Percentiles rank a stretch among this genome's conserved stretches.
phyloP scores from a whole-genome alignment of 2,888 invertebrate genomes.

The Drosophila subsilvestris region DNA sequence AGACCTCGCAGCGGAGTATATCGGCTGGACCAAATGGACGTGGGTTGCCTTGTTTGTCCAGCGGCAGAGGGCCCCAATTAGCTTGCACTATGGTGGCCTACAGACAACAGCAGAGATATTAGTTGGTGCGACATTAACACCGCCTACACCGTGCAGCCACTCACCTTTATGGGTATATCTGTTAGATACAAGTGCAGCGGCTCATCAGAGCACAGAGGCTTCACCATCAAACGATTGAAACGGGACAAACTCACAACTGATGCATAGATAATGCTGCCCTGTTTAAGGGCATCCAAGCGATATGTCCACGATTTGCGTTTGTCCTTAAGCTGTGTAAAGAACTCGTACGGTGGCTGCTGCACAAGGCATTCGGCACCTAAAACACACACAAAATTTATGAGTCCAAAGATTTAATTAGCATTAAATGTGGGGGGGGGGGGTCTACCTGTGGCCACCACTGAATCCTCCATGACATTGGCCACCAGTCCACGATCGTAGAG shows the following conservation, averaged over 20 bases:
- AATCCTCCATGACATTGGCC: conserved; percentile 78
- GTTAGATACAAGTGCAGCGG: conserved; percentile 91
- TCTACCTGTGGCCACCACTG: conserved; percentile 61
- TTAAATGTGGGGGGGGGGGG: background rate
- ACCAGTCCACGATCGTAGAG: conserved; percentile 88
- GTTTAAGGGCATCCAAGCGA: conserved; percentile 89
- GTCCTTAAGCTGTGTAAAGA: conserved; percentile 88
- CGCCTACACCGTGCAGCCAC: background rate
- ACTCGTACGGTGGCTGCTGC: conserved; percentile 92
- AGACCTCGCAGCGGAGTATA: conserved; percentile 94
- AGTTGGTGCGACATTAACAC: background rate
- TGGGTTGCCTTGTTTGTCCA: conserved; percentile 90
- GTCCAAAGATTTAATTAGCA: background rate
- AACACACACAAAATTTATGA: background rate
- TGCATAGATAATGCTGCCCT: conserved; percentile 92
- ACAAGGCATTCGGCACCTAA: conserved; percentile 53
- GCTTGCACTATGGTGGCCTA: conserved; percentile 65
- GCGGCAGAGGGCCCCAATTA: conserved; percentile 59
- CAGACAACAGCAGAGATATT: background rate
- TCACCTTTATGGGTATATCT: conserved; percentile 94
- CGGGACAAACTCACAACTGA: conserved; percentile 87
- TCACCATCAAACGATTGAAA: conserved; percentile 84
- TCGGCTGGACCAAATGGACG: conserved; percentile 92
- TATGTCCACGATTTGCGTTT: conserved; percentile 90
- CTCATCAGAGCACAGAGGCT: conserved; percentile 93